phyloP scores from a whole-genome alignment of 2,113 vertebrate genomes.

The Nematolebias whitei region DNA sequence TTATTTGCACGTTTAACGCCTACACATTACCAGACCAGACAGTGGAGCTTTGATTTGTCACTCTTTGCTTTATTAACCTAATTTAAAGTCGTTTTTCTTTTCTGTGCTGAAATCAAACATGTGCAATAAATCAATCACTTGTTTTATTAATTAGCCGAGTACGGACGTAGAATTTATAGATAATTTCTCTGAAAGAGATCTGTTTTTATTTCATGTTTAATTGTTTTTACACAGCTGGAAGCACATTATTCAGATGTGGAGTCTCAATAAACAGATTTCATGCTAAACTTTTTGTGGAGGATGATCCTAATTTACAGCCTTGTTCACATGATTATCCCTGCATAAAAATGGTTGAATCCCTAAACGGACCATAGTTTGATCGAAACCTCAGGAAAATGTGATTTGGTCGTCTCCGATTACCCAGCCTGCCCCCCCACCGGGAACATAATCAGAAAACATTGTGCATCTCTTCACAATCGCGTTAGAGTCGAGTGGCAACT shows the following conservation, averaged over 20 bases:
- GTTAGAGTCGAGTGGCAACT: slow-evolving; percentile 4
- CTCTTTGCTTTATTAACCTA: no score
- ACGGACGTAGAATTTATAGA: no score
- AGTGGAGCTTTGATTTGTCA: no score
- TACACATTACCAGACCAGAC: no score
- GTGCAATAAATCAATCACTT: no score
- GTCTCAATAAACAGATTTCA: neutral
- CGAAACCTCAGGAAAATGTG: slow-evolving; percentile 7
- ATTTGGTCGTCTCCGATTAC: slow-evolving; percentile 5
- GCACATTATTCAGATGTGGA: neutral
- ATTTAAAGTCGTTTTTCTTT: no score
- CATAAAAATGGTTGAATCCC: neutral
- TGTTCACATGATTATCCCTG: neutral
- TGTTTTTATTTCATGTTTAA: no score
- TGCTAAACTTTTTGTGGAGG: neutral
- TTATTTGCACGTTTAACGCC: no score
- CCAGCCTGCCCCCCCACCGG: neutral
- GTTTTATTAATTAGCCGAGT: no score
- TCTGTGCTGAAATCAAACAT: no score
- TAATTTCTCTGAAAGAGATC: no score
- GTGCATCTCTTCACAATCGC: slow-evolving; percentile 13
- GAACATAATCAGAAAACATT: slow-evolving; percentile 23
- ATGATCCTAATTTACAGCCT: neutral
- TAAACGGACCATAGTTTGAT: neutral
- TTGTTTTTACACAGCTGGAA: no score